These are phyloP conservation scores for Diphyllodes magnificus DNA, from an alignment of 2,113 vertebrate species.

Conservation along the genomic window DNA sequence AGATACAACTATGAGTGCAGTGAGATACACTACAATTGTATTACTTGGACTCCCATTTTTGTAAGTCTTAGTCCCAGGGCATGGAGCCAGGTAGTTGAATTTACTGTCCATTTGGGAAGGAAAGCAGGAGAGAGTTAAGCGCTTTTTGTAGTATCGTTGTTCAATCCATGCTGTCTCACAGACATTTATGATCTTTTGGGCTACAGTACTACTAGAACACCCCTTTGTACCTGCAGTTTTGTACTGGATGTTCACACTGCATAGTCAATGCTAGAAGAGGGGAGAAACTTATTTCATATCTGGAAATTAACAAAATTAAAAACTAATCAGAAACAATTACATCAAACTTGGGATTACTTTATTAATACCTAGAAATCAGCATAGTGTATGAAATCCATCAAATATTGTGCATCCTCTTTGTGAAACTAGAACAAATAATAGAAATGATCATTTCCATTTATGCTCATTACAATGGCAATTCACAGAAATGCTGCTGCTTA, in stretches of 20 bases:
- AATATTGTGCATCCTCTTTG: neutral
- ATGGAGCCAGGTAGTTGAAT: neutral
- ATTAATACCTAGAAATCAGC: neutral
- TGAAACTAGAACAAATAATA: neutral
- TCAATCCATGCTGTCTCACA: neutral
- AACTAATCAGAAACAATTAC: neutral
- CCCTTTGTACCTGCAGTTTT: neutral
- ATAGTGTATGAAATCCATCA: neutral
- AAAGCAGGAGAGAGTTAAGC: neutral
- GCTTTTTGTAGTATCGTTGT: neutral
- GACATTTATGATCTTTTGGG: neutral
- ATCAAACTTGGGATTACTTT: neutral
- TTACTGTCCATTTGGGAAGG: neutral
- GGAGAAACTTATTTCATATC: neutral
- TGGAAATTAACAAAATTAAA: neutral
- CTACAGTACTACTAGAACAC: neutral
- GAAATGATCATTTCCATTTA: neutral
- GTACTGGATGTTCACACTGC: neutral
- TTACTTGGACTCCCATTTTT: neutral
- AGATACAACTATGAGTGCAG: neutral
- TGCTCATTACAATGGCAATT: neutral
- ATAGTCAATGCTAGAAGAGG: neutral
- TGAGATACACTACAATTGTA: neutral
- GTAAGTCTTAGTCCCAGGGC: neutral
- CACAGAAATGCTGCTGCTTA: neutral